Conservation (phyloP, 2,797 vertebrate species). For the Muscicapa striata region DNA sequence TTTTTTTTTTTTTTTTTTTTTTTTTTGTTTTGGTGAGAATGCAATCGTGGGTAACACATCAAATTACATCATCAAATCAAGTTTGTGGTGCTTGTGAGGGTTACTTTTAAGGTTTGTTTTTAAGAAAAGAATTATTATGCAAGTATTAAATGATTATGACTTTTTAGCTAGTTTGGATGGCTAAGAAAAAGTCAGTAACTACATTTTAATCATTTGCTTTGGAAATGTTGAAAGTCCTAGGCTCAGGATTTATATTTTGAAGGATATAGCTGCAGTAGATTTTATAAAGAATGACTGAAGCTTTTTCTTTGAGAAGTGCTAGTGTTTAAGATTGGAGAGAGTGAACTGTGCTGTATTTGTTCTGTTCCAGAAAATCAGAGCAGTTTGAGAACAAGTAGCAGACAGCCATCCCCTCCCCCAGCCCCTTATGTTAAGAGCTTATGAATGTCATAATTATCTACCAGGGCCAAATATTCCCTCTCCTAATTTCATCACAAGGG, state of each 20-base stretch:
- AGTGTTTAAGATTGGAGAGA: conserved; percentile 41
- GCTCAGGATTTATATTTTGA: conserved; percentile 53
- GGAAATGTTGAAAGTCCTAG: conserved; percentile 17
- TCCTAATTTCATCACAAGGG: conserved; percentile 46
- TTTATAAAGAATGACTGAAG: conserved; percentile 51
- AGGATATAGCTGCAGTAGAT: conserved; percentile 51
- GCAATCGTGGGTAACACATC: not conserved
- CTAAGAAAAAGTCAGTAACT: not conserved
- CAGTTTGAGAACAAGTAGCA: conserved; percentile 54
- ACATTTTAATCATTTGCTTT: conserved; percentile 22
- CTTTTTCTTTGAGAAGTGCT: conserved; percentile 60
- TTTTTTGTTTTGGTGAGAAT: not conserved
- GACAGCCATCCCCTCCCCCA: not conserved
- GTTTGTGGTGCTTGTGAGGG: not conserved
- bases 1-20: not conserved
- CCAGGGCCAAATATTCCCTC: conserved; percentile 46
- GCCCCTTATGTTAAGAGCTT: conserved; percentile 27
- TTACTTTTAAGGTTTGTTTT: not conserved
- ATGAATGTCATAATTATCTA: conserved; percentile 68
- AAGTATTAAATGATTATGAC: not conserved
- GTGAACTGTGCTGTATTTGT: conserved; percentile 51
- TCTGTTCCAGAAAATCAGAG: conserved; percentile 66
- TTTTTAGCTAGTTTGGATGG: not conserved
- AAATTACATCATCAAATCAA: not conserved
- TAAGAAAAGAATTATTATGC: not conserved